Evolutionary conservation across 2,113 vertebrate species (phyloP), one percentile per base, ranked within the genome.

Genomic region (Bettongia penicillata): DNA sequence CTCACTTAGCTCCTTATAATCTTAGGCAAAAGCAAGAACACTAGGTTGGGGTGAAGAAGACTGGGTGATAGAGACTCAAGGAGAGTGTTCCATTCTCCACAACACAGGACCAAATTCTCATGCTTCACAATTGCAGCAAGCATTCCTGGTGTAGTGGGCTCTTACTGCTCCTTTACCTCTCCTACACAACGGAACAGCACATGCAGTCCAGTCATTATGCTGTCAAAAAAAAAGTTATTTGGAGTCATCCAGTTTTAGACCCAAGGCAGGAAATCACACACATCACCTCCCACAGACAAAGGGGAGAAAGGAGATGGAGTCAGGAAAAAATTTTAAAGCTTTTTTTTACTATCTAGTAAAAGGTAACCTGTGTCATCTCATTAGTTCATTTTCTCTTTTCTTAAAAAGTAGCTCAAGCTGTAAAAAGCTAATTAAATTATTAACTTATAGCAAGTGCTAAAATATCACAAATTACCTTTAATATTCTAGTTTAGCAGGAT

Each of bases 401-500:
- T 96, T 53, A 97, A 94, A 98, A 98, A 97, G 19, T 84, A 94
- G 37, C 43, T 92, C 96, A 37, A 49, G 93, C 49, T 90, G 1
- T 96, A 97, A 98, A 98, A 95, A 89, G 92, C 28, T n/a, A 97
- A 96, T 93, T 51, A 92, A 93, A 90, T 97, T 96, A 96, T 95
- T 97, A 96, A 97, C 90, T 96, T 93, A 97, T 95, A 94, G 90
- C 91, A 98, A 98, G 93, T 97, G 93, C 2, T 97, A 93, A 55
- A 96, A 91, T 96, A 98, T 57, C 25, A 97, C 90, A 97, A 96
- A 84, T 93, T 92, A 93, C 47, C 91, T 94, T 91, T 97, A 99
- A 98, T 96, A 97, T 51, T 97, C 94, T 92, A 98, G 96, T 98
- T 94, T 95, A 98, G 96, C 96, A 94, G 96, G 96, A 90, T 97